Base-by-base conservation (phyloP, 35 echinoderm and acorn worm genomes). In the Strongylocentrotus purpuratus region DNA sequence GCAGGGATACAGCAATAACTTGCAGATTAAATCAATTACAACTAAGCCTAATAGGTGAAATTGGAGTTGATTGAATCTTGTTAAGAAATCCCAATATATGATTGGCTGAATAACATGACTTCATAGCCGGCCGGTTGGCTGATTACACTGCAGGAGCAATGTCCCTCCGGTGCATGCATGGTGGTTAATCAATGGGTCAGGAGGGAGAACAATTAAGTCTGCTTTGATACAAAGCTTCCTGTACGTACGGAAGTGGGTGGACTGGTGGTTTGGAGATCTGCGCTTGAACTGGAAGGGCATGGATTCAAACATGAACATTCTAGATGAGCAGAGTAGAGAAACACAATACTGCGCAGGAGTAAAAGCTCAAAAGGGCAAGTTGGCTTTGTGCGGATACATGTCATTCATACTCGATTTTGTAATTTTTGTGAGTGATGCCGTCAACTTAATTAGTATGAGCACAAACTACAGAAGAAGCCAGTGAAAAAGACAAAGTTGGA, bases 71-170 rank as follows among this genome's bases (percentile, higher is more conserved):
- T 89, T 89, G 87, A 33, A 89, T 33, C 87, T 46, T 89, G 87
- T 89, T 89, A 89, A 46, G 87, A 22, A 33, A 89, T 89, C 87
- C 45, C 87, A 89, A 89, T 89, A 89, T 89, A 78, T 78, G 25
- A 78, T 78, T 18, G 65, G 65, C 65, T 78, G 65, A 28, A 78
- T 78, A 78, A 78, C 18, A 78, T 78, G 65, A 78, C 65, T 78
- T 78, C 65, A n/a, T 55, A 55, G 50, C 10, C 50, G 13, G 48
- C 8, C 15, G 18, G 61, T 55, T 14, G 52, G 52, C 52, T 59
- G 22, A 78, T 78, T n/a, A 78, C n/a, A 28, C 35, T 41, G 35
- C 65, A 22, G 28, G 65, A 78, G 65, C 65, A 78, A 78, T 78
- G 65, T n/a, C 65, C 65, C 65, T 28, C 28, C 65, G 28, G 28